Evolutionary conservation across 1,140 invertebrate species (phyloP), one percentile per base, ranked within the genome.

Genomic region (Micrasema longulum): DNA sequence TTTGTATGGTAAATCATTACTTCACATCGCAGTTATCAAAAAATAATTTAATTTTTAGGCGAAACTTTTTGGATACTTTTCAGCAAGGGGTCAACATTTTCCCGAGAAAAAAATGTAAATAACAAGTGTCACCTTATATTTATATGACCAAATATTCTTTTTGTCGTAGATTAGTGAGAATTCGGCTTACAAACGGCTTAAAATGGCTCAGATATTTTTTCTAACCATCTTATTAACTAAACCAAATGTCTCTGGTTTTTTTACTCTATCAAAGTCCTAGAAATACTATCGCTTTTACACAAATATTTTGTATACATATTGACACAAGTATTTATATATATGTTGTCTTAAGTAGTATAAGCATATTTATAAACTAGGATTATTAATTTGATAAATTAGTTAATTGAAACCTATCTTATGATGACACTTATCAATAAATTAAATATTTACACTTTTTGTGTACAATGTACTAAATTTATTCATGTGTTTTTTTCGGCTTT

Each of bases 401-500:
- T 72, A 68, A 75, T 66, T 71, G 74, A 76, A 76, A 76, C 74
- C 71, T 76, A 70, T 76, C 74, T 76, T 76, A 76, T 76, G 74
- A 76, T 72, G 74, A 76, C 70, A 76, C 71, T 76, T 76, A 76
- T 76, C 70, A 76, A 72, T 75, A 75, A 75, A 75, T 72, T 62
- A 72, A 75, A 75, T 66, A 72, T 75, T 75, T 75, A 75, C 74
- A 75, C 74, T 70, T 75, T 75, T 75, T 75, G 74, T 75, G 69
- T 75, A 75, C 74, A 75, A 62, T 64, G 66, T 45, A 72, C 74
- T 72, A 75, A 64, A 64, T 45, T 7, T 72, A 71, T 69, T 67
- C 57, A 72, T 41, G 47, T 53, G 66, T 31, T 71, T 71, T 75
- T 50, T 31, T 31, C 7, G 26, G 69, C 69, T 69, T 50, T 26